Evolutionary conservation across 2,113 vertebrate species (phyloP), one percentile per base, ranked within the genome.

Genomic region (Clarias batrachus): DNA sequence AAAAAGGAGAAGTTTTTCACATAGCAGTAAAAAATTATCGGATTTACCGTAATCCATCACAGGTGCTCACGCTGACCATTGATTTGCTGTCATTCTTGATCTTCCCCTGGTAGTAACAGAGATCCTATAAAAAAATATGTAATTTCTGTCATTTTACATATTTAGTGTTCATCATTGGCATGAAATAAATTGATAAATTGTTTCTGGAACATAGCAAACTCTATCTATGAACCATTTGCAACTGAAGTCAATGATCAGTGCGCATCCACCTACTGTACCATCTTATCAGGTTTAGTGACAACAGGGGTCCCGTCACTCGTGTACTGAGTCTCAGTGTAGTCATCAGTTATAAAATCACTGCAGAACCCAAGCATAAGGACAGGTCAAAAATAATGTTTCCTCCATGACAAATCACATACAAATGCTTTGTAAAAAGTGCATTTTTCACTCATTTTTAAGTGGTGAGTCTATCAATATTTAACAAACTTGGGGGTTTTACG

Each of bases 71-170:
- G 91, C 94, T 96, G 7, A 91, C 92, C 54, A 91, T 84, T 0
- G 96, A 96, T 3, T 85, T 37, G 0, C 84, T 92, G 84, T 95
- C 94, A 0, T 94, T 92, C 81, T 93, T 89, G 33, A 96, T 93
- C 84, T 87, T 92, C 21, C 96, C 96, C 0, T 96, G 95, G 85
- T 96, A 96, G 90, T 96, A 96, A 86, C 96, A 96, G 86, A 95
- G 91, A 88, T 96, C 96, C 96, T 96, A 90, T 13, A 23, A 65
- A 16, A 16, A 78, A 8, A 6, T 11, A 17, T 14, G 19, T 33
- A 14, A 70, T 17, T 33, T 70, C 14, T 70, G 5, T 3, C 16
- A 10, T 19, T 2, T 52, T 16, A 21, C 33, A n/a, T n/a, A n/a
- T n/a, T 73, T 3, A 14, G 2, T 30, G 1, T 57, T 19, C 17